Evolutionary conservation across 2,113 vertebrate genomes (phyloP).

Genomic region (Microcebus tavaratra): DNA sequence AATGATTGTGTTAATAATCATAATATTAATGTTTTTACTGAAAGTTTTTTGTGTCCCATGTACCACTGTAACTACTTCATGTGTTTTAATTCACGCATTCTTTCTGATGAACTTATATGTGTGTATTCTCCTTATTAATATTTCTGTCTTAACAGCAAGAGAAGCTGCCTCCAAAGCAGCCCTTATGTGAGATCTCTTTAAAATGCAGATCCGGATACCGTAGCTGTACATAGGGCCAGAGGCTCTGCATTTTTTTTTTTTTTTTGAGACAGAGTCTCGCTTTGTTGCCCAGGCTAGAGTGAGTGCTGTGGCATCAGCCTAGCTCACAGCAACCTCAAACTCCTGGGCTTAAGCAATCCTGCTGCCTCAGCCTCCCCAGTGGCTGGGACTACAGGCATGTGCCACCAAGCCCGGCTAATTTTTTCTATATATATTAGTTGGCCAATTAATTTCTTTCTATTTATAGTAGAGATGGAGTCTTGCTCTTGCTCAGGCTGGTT

Average conservation of each 20-base stretch:
- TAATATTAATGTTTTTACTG: background rate
- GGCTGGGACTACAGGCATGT: too few species aligned
- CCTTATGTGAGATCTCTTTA: background rate
- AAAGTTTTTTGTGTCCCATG: background rate
- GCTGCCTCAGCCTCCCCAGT: too few species aligned
- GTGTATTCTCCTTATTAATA: background rate
- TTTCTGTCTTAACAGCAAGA: background rate
- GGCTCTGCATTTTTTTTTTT: background rate
- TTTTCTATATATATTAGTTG: too few species aligned
- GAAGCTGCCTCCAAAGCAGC: background rate
- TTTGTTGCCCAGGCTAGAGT: too few species aligned
- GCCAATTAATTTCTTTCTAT: too few species aligned
- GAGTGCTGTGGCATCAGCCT: too few species aligned
- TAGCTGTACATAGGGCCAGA: background rate
- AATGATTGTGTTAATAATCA: background rate
- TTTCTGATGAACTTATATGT: background rate
- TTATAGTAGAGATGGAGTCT: too few species aligned
- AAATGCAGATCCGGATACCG: background rate
- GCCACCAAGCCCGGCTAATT: too few species aligned
- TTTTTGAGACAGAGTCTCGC: too few species aligned
- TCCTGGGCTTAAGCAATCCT: too few species aligned
- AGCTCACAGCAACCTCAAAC: too few species aligned
- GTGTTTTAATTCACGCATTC: background rate
- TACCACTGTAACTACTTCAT: background rate
- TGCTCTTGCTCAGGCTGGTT: too few species aligned